Evolutionary conservation across 2,113 vertebrate species (phyloP).

Genomic region (Ptychochromis oligacanthus): DNA sequence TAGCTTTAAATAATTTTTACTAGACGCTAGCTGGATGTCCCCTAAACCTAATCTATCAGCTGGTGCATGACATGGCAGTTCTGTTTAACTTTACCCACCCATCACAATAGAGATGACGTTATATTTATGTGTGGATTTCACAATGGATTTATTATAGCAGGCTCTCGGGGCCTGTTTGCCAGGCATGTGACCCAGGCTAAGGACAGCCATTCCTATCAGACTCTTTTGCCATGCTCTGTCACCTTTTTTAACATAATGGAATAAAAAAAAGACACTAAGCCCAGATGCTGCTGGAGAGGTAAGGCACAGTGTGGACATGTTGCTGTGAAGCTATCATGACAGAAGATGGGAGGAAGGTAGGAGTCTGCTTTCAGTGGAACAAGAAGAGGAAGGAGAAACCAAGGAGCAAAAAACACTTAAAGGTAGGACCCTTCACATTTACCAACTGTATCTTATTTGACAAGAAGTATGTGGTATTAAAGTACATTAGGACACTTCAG

Average conservation of each 20-base stretch:
- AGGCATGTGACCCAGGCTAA: slow-evolving; percentile 43
- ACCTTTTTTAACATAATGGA: slow-evolving; percentile 32
- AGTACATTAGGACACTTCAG: not conserved
- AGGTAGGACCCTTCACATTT: slow-evolving; percentile 44
- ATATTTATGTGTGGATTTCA: slow-evolving; percentile 66
- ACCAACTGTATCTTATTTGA: not conserved
- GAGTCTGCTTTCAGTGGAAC: not conserved
- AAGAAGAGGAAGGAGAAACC: not conserved
- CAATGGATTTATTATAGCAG: slow-evolving; percentile 70
- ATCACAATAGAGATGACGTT: slow-evolving; percentile 49
- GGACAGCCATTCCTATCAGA: slow-evolving; percentile 10
- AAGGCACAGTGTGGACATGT: slow-evolving; percentile 24
- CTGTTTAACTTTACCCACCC: not conserved
- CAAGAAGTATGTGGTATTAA: not conserved
- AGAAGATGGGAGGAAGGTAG: slow-evolving; percentile 20
- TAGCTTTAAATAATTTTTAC: not conserved
- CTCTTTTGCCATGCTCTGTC: slow-evolving; percentile 26
- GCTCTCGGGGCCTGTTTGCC: slow-evolving; percentile 23
- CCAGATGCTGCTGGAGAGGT: slow-evolving; percentile 13
- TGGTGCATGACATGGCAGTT: not conserved
- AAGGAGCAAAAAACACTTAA: slow-evolving; percentile 1
- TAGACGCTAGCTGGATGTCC: not conserved
- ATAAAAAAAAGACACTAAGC: slow-evolving; percentile 11
- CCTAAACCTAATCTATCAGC: not conserved
- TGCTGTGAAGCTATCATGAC: slow-evolving; percentile 12